Evolutionary conservation across 2,888 invertebrate species (phyloP).

Genomic region (Yponomeuta plumbellus): DNA sequence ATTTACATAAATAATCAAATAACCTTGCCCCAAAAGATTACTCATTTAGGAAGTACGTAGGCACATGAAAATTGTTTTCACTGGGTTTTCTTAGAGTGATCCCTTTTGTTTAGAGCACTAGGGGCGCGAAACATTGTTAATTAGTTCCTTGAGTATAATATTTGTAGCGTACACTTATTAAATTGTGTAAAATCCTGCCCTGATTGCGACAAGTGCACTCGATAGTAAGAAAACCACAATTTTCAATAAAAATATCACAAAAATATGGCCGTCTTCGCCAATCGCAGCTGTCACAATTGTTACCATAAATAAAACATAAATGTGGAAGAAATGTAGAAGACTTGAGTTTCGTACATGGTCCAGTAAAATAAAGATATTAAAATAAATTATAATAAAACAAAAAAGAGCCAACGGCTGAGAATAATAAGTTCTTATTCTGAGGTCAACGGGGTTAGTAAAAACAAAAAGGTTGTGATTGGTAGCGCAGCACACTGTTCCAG

Average conservation of each 20-base stretch:
- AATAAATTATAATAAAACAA: too few relatives aligned
- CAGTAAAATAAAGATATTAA: too few relatives aligned
- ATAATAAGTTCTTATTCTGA: too few relatives aligned
- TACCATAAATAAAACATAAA: slow-evolving; percentile 24
- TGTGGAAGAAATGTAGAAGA: slow-evolving; percentile 28
- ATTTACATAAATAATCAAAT: slow-evolving; percentile 58
- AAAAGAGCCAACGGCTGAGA: too few relatives aligned
- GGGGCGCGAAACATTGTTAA: neutral
- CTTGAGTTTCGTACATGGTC: too few relatives aligned
- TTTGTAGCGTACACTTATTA: neutral
- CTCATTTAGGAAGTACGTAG: slow-evolving; percentile 68
- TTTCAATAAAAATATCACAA: slow-evolving; percentile 10
- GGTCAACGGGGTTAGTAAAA: too few relatives aligned
- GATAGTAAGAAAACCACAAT: neutral
- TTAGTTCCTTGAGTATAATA: neutral
- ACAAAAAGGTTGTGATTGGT: too few relatives aligned
- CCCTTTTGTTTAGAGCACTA: neutral
- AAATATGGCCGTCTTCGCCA: slow-evolving; percentile 50
- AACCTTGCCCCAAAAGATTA: slow-evolving; percentile 67
- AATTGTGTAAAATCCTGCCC: neutral
- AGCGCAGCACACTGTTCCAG: too few relatives aligned
- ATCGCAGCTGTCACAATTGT: slow-evolving; percentile 41
- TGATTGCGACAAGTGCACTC: neutral
- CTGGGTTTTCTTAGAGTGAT: slow-evolving; percentile 41
- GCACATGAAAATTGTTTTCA: slow-evolving; percentile 59